Conservation (phyloP, 37 sponge, comb jelly and placozoan genomes). For the Tethya wilhelma region DNA sequence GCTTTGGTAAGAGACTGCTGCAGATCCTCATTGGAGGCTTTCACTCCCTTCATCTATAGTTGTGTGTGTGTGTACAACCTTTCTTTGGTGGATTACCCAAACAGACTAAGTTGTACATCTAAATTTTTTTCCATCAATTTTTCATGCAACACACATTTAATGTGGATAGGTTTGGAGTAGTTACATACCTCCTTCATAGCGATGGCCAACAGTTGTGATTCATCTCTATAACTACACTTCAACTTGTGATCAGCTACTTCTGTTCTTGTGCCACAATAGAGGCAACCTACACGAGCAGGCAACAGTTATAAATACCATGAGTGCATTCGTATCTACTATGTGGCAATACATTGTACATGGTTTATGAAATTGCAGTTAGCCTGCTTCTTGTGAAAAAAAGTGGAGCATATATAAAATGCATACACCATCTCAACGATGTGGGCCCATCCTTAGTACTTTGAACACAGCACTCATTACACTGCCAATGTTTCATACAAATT, state of each 20-base stretch:
- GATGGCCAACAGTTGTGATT: constrained; percentile 62
- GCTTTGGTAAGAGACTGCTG: constrained; percentile 21
- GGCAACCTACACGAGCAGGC: constrained; percentile 48
- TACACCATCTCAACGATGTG: too few relatives aligned
- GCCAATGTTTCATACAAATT: neutral
- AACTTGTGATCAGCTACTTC: constrained; percentile 62
- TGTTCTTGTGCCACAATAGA: constrained; percentile 50
- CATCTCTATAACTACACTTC: constrained; percentile 56
- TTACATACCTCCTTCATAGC: constrained; percentile 71
- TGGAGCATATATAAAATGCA: too few relatives aligned
- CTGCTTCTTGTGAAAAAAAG: too few relatives aligned
- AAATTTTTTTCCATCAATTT: neutral
- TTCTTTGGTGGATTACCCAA: too few relatives aligned
- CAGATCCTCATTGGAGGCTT: constrained; percentile 38
- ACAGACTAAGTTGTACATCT: neutral
- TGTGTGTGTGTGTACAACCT: neutral
- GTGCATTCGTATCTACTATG: too few relatives aligned
- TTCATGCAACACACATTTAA: neutral
- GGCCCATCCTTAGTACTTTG: too few relatives aligned
- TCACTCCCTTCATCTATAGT: constrained; percentile 57
- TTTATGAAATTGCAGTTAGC: too few relatives aligned
- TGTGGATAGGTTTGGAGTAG: too few relatives aligned
- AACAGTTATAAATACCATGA: too few relatives aligned
- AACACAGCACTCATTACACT: too few relatives aligned
- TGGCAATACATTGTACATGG: too few relatives aligned